Evolutionary conservation across 2,797 vertebrate genomes (phyloP), one percentile per base, ranked within the genome.

Genomic region (Tenualosa ilisha): DNA sequence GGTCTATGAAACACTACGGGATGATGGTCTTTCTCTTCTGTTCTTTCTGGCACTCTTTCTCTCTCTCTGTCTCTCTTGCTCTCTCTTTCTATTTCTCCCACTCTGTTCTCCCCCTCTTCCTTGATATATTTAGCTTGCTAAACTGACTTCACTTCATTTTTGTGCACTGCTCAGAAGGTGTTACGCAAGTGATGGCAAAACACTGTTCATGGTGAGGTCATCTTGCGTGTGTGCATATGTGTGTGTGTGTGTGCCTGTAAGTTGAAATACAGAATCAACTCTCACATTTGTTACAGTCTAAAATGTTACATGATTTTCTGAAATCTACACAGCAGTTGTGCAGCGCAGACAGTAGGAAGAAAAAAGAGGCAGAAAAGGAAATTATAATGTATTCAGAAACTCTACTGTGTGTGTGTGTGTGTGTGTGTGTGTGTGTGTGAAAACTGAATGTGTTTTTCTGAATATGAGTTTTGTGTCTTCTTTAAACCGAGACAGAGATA

Each of bases 81-180:
- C 81, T 90, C 82, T 87, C 75, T n/a, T 91, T 92, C 94, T 91
- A 26, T 15, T 26, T 68, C 65, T 68, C 65, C 65, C 26, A 2
- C 31, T 37, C 65, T 93, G 46, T 92, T 91, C 84, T 82, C 9
- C n/a, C 24, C 20, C 68, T 17, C 26, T 40, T 43, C 68, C 37
- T 12, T 40, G 26, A 17, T 79, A 20, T 79, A 20, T 46, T 68
- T 68, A 68, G 26, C 26, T 24, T 65, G 63, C n/a, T 65, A 24
- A 65, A 65, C n/a, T 31, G 63, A 9, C 63, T 65, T 65, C 63
- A 26, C 24, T 65, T 24, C 63, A 68, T 31, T 26, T 68, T 68
- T 68, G 31, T 68, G 65, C 13, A 3, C 24, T 65, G 63, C 63
- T 65, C 24, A 2, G 12, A 65, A 26, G 26, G 24, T 12, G 26